phyloP scores from a whole-genome alignment of 2,888 invertebrate species.

The Myopa tessellatipennis region DNA sequence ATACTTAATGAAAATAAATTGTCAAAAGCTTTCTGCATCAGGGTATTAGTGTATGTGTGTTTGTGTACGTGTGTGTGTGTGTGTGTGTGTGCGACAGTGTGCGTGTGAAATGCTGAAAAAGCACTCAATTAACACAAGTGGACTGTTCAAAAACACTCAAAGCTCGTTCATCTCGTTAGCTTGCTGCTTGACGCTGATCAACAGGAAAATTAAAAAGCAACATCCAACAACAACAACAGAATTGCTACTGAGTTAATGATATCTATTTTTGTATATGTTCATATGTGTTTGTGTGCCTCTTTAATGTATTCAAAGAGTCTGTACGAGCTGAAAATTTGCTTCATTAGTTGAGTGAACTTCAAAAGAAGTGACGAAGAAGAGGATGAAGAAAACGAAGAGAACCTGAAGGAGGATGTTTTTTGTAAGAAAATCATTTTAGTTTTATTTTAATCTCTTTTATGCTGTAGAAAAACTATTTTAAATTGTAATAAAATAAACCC shows the following conservation, averaged over 20 bases:
- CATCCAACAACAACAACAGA: slow-evolving; percentile 17
- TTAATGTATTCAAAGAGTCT: not conserved
- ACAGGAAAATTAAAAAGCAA: slow-evolving; percentile 36
- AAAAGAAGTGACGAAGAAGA: no score
- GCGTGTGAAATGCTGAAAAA: slow-evolving; percentile 32
- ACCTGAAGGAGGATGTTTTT: no score
- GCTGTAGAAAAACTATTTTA: no score
- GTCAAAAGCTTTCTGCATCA: not conserved
- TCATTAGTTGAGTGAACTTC: not conserved
- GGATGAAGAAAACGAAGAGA: no score
- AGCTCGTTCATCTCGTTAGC: slow-evolving; percentile 32
- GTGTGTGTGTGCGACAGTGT: not conserved
- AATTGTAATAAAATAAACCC: no score
- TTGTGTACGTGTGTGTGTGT: not conserved
- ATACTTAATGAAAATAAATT: slow-evolving; percentile 28
- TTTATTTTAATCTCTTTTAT: no score
- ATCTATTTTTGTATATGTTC: not conserved
- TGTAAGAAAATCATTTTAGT: no score
- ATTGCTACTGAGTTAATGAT: not conserved
- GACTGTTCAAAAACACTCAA: slow-evolving; percentile 33
- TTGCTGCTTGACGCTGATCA: slow-evolving; percentile 33
- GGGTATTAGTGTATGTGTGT: slow-evolving; percentile 7
- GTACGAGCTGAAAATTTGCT: not conserved
- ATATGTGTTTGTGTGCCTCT: not conserved
- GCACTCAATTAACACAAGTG: slow-evolving; percentile 40